phyloP scores from a whole-genome alignment of 2,888 invertebrate species.

The Pachydiplax longipennis region DNA sequence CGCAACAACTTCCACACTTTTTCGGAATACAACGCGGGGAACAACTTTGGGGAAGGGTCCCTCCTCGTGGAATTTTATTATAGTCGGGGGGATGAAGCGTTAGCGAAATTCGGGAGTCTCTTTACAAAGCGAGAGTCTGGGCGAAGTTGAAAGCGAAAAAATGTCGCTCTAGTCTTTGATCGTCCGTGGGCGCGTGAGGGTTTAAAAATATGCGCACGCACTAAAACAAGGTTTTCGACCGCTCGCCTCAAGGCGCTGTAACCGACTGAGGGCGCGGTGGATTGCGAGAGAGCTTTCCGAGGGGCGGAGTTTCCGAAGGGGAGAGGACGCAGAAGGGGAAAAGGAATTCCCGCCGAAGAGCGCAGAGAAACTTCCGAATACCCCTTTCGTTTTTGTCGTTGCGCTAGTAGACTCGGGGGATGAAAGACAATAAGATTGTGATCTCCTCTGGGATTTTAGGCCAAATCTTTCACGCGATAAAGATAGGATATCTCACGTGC shows the following conservation, averaged over 20 bases:
- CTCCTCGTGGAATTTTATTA: background rate
- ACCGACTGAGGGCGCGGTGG: conserved; percentile 2
- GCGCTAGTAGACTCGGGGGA: background rate
- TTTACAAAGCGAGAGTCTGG: too few relatives aligned
- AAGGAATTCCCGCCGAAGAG: background rate
- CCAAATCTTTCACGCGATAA: too few relatives aligned
- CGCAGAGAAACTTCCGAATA: background rate
- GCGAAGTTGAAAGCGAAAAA: too few relatives aligned
- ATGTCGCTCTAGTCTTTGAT: too few relatives aligned
- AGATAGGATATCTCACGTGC: too few relatives aligned
- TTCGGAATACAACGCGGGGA: too few relatives aligned
- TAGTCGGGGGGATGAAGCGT: too few relatives aligned
- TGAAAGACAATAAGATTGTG: too few relatives aligned
- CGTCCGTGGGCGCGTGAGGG: background rate
- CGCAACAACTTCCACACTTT: background rate
- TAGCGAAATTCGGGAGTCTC: too few relatives aligned
- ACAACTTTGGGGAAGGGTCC: background rate
- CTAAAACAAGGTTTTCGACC: background rate
- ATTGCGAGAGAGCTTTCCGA: background rate
- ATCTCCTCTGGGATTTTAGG: too few relatives aligned
- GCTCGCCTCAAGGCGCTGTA: conserved; percentile 9
- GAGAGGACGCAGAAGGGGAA: background rate
- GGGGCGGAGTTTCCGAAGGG: background rate
- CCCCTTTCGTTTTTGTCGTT: background rate
- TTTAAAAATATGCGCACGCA: background rate